Evolutionary conservation across 2,888 invertebrate genomes (phyloP), one percentile per base, ranked within the genome.

Genomic region (Ctenicera cuprea): DNA sequence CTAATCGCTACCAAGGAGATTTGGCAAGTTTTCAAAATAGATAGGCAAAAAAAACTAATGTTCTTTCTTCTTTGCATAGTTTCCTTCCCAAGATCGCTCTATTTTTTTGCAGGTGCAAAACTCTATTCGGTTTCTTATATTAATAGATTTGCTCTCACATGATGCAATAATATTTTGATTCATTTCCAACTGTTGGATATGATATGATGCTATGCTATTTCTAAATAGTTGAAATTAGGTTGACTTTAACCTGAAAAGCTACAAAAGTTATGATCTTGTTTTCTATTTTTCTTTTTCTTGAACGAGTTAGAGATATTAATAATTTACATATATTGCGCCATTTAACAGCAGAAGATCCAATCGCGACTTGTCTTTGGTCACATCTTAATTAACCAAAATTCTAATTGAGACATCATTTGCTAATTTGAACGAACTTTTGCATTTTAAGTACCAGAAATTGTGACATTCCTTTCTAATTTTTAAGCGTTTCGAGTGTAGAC

Each of bases 111-210:
- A 33, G 33, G 33, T 33, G 33, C 9, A 33, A 33, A 33, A 33
- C 33, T 33, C 33, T 8, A 5, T 33, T 5, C 8, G 9, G 33
- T 33, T 33, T 33, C 59, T 59, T 59, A 59, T 59, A n/a, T n/a
- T n/a, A 38, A 37, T 59, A 20, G 59, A 38, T 12, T 59, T 59
- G 41, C 59, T 38, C 59, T 33, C 38, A n/a, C 16, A 18, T 38
- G 38, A 20, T 37, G 59, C 59, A 38, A 37, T 38, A 59, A 38
- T 59, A 59, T 59, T 26, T 38, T 59, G 59, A 59, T 59, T 38
- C 59, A 38, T 59, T 59, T 59, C 59, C 59, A 59, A 33, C 59
- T 38, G 37, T n/a, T 38, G 38, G 7, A 26, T 4, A 22, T 14
- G 45, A 16, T 18, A 18, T 26, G 26, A 26, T 26, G 26, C 26